Evolutionary conservation across 2,888 invertebrate species (phyloP).

Genomic region (Eutolmus rufibarbis): DNA sequence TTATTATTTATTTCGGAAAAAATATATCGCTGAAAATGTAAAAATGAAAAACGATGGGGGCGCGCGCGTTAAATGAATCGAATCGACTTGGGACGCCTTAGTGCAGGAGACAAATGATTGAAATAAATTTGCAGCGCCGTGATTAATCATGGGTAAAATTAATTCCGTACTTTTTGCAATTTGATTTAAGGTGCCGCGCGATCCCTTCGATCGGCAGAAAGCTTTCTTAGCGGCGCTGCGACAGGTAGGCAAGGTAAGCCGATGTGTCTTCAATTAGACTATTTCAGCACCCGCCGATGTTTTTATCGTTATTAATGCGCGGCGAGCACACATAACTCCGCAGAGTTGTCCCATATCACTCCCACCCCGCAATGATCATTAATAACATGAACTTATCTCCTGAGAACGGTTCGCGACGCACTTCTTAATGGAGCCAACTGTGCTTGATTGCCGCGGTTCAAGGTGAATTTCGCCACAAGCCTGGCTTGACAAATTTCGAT

Average conservation of each 20-base stretch:
- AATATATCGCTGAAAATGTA: neutral
- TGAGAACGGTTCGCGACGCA: neutral
- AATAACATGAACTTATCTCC: slow-evolving; percentile 17
- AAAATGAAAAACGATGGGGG: neutral
- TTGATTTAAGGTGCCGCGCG: neutral
- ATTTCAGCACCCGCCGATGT: slow-evolving; percentile 5
- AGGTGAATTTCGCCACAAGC: slow-evolving; percentile 9
- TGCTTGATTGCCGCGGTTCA: neutral
- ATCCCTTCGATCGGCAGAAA: neutral
- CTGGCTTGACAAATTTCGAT: slow-evolving; percentile 9
- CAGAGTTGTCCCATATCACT: slow-evolving; percentile 16
- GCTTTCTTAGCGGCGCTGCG: neutral
- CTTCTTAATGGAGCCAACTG: slow-evolving; percentile 3
- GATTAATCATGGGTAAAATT: neutral
- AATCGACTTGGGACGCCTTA: neutral
- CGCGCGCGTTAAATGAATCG: neutral
- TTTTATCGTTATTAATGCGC: slow-evolving; percentile 18
- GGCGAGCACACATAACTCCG: neutral
- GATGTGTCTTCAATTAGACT: neutral
- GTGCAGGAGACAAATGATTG: neutral
- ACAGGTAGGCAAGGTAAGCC: neutral
- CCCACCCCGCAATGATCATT: neutral
- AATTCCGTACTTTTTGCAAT: neutral
- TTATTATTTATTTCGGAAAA: neutral
- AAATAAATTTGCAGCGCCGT: neutral